Conservation (phyloP, 2,888 invertebrate genomes). For the Cylindroiulus punctatus region DNA sequence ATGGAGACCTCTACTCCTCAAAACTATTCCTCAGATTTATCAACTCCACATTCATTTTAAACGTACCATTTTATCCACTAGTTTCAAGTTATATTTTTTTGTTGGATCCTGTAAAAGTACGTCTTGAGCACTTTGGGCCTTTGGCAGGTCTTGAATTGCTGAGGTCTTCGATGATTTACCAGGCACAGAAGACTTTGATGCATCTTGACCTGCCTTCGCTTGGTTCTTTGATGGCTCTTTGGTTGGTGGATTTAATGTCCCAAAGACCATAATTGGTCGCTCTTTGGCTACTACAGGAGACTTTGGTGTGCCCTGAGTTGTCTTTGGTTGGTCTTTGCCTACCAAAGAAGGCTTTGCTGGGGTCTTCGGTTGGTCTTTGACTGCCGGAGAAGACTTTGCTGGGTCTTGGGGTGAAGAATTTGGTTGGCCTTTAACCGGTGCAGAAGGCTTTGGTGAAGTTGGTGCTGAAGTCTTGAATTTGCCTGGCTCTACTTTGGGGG, state of each 20-base stretch:
- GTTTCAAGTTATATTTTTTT: not conserved
- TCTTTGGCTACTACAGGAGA: not conserved
- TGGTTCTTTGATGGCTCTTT: no score
- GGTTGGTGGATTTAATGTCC: no score
- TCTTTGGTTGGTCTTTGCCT: not conserved
- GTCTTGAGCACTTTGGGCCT: not conserved
- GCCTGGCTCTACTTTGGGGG: not conserved
- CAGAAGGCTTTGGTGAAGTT: not conserved
- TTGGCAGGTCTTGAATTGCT: not conserved
- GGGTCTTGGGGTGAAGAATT: not conserved
- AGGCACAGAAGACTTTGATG: not conserved
- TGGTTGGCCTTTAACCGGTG: not conserved
- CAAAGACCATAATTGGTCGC: no score
- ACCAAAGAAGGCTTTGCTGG: not conserved
- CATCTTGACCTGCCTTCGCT: not conserved
- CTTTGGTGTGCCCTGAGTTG: not conserved
- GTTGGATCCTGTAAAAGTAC: not conserved
- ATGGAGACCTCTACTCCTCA: no score
- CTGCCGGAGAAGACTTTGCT: not conserved
- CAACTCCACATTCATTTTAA: no score
- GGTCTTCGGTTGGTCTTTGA: no score
- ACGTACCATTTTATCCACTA: not conserved
- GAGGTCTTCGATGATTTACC: not conserved
- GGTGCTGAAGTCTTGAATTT: not conserved
- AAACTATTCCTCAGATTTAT: no score